A percentile compares a stretch with the other conserved stretches of the same genome.
phyloP scores from a whole-genome alignment of 2,888 invertebrate genomes.

The Eupithecia abbreviata region DNA sequence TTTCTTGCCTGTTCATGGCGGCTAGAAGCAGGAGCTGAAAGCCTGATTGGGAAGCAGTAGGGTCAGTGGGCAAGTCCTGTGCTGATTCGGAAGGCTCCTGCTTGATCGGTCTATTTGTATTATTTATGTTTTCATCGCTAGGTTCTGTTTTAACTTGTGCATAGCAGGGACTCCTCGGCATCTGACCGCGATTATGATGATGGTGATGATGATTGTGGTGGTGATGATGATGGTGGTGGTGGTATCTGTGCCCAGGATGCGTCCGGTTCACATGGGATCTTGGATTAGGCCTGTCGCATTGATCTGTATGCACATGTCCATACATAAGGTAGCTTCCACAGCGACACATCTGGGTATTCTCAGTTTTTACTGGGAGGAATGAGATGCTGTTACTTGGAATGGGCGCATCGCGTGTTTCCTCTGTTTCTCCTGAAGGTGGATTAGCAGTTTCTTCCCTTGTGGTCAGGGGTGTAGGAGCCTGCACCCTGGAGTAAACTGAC shows the following conservation, averaged over 20 bases:
- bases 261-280: conserved; percentile 15
- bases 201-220: conserved; percentile 53
- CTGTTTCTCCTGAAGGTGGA: conserved; percentile 18
- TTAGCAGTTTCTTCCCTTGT: conserved; percentile 43
- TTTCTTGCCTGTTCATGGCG: not conserved
- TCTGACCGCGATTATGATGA: conserved; percentile 23
- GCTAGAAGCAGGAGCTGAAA: not conserved
- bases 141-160: conserved; percentile 68
- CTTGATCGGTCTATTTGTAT: conserved; percentile 53
- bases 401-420: not conserved
- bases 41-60: not conserved
- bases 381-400: conserved; percentile 3
- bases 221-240: conserved; percentile 34
- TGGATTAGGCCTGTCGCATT: conserved; percentile 47
- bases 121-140: conserved; percentile 42
- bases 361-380: conserved; percentile 52
- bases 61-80: not conserved
- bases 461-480: conserved; percentile 28
- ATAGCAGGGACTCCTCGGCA: not conserved
- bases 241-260: conserved; percentile 37
- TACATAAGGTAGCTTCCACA: conserved; percentile 45
- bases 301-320: conserved; percentile 49
- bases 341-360: conserved; percentile 12
- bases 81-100: conserved; percentile 49
- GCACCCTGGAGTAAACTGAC: conserved; percentile 9